These are phyloP conservation scores for Acrossocheilus wenchowensis DNA, from an alignment of 2,797 vertebrate genomes.

Conservation along the genomic window DNA sequence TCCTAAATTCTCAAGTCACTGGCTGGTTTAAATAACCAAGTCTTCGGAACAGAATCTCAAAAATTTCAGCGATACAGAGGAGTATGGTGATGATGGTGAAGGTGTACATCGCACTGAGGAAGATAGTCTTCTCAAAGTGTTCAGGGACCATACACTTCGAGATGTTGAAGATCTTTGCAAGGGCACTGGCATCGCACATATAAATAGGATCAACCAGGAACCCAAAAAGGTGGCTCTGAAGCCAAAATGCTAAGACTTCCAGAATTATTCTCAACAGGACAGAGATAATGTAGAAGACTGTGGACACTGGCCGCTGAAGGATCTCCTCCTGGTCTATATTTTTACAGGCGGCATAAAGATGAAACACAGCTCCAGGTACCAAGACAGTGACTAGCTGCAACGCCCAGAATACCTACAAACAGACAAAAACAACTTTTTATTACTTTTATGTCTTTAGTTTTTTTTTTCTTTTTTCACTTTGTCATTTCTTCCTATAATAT, in stretches of 20 bases:
- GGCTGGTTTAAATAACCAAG: slow-evolving; percentile 81
- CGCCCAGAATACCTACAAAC: slow-evolving; percentile 84
- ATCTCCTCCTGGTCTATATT: slow-evolving; percentile 88
- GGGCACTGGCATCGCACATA: slow-evolving; percentile 80
- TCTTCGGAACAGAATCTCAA: slow-evolving; percentile 86
- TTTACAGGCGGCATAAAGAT: slow-evolving; percentile 87
- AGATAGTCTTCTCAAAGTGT: slow-evolving; percentile 92
- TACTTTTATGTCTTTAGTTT: background rate
- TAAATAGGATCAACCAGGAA: slow-evolving; percentile 86
- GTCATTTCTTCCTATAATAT: background rate
- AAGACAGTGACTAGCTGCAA: slow-evolving; percentile 87
- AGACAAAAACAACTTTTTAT: background rate
- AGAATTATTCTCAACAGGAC: slow-evolving; percentile 86
- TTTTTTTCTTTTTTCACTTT: background rate
- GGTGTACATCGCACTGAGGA: slow-evolving; percentile 90
- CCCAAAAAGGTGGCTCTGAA: slow-evolving; percentile 89
- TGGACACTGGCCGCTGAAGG: slow-evolving; percentile 82
- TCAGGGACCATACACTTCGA: slow-evolving; percentile 88
- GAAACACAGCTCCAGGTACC: slow-evolving; percentile 86
- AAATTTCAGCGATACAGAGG: slow-evolving; percentile 85
- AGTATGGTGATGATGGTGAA: slow-evolving; percentile 88
- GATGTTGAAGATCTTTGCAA: slow-evolving; percentile 81
- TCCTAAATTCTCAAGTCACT: slow-evolving; percentile 69
- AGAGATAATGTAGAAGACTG: slow-evolving; percentile 86
- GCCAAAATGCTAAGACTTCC: slow-evolving; percentile 88